These are phyloP conservation scores for Xiphydria camelus DNA, from an alignment of 2,888 invertebrate genomes.

Conservation along the genomic window DNA sequence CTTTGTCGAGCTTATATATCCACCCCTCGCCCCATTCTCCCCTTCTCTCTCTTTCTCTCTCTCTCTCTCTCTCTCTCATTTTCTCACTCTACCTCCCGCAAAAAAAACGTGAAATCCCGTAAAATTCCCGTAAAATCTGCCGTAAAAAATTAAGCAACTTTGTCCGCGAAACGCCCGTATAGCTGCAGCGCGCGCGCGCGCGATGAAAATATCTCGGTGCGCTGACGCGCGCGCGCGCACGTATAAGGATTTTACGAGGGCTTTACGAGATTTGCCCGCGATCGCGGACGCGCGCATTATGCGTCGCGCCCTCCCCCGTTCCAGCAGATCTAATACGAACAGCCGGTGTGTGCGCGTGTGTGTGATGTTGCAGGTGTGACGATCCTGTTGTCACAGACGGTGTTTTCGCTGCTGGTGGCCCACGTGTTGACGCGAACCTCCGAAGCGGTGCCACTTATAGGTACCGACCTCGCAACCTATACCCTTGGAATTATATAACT, in stretches of 20 bases:
- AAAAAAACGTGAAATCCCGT: not conserved
- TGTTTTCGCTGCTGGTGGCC: constrained; percentile 98
- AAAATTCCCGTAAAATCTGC: constrained; percentile 1
- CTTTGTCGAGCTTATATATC: not conserved
- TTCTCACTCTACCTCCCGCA: not conserved
- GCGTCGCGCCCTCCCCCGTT: no score
- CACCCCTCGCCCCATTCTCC: not conserved
- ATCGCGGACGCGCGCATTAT: no score
- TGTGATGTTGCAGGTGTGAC: constrained; percentile 93
- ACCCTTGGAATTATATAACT: constrained; percentile 9
- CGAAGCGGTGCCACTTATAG: constrained; percentile 98
- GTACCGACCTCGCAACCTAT: constrained; percentile 61
- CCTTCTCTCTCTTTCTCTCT: no score
- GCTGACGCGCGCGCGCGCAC: no score
- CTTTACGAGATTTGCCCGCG: no score
- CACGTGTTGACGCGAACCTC: constrained; percentile 99
- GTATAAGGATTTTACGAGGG: no score
- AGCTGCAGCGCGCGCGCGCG: no score
- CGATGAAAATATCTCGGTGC: no score
- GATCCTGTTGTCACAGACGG: constrained; percentile 98
- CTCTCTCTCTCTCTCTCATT: not conserved
- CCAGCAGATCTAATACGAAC: not conserved
- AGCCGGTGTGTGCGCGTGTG: constrained; percentile 63
- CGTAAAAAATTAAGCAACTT: no score
- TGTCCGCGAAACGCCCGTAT: no score